Evolutionary conservation across 2,888 invertebrate species (phyloP), one percentile per base, ranked within the genome.

Genomic region (Syrista parreyssii): DNA sequence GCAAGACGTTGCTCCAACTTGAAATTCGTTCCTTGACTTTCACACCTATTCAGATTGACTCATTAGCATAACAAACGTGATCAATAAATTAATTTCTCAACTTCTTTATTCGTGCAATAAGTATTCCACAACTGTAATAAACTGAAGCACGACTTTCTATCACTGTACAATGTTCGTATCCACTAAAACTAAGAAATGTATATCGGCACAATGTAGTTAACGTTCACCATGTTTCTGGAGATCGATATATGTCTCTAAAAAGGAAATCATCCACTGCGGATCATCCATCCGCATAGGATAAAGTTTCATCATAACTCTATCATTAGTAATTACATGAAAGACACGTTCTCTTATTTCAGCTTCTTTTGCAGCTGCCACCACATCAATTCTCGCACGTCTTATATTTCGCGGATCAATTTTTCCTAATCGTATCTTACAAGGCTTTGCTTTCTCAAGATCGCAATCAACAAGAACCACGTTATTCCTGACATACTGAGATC

Each of bases 291-390:
- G 85, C 85, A 87, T 84, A 1, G 89, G 87, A 68, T 85, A 81
- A n/a, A 89, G 72, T 78, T 86, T 84, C 74, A 87, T 83, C 83
- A 81, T 80, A 4, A 82, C 86, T 80, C 85, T 81, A 33, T 88
- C 85, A 73, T 86, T 86, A 11, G 89, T 89, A 68, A 88, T 81
- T 73, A 89, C 83, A 78, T 86, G 84, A 77, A 88, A 89, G 73
- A 84, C 75, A 34, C 83, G 77, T 73, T 89, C 85, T 32, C 74
- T 80, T 6, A 78, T 76, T 75, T 79, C 75, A 6, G 33, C 30
- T 6, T 79, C 75, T 69, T 74, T 79, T 12, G 78, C 68, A 68
- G 76, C 6, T 12, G 30, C 11, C 33, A 3, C 30, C 31, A 6
- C 33, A 33, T 32, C 71, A 1, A 71, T 32, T 31, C 9, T 32